Percentiles rank a stretch among this genome's conserved stretches.
Evolutionary conservation across 2,888 invertebrate species (phyloP).

Genomic region (Orthosia incerta): DNA sequence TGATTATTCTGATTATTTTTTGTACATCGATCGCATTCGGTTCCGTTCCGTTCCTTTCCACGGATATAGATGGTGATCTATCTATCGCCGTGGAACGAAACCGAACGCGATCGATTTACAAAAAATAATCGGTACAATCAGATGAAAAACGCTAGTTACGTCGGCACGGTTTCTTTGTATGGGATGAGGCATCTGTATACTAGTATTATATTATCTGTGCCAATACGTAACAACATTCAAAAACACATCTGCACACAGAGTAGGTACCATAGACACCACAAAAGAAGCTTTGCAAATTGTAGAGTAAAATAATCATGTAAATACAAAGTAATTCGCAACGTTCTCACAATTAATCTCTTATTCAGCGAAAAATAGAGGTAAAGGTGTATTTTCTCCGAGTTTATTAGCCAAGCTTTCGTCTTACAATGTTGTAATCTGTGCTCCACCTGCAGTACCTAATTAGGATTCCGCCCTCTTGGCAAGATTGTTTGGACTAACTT

Average conservation of each 20-base stretch:
- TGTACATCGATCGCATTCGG: no score
- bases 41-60: no score
- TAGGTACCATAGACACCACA: conserved; percentile 10
- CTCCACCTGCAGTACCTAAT: conserved; percentile 75
- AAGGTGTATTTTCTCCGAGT: conserved; percentile 56
- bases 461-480: conserved; percentile 71
- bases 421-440: conserved; percentile 76
- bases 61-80: no score
- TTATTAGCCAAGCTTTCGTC: conserved; percentile 69
- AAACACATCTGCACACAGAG: conserved; percentile 4
- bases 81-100: no score
- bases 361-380: conserved; percentile 37
- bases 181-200: no score
- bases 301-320: conserved; percentile 30
- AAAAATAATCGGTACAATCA: no score
- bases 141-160: no score
- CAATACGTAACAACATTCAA: not conserved
- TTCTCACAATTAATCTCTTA: conserved; percentile 28
- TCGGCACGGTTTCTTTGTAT: no score
- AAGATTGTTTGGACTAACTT: conserved; percentile 51
- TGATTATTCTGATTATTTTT: no score
- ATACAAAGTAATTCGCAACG: conserved; percentile 34
- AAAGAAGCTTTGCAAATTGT: conserved; percentile 27
- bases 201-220: no score
- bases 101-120: no score